A percentile compares a stretch with the other conserved stretches of the same genome.
Conservation (phyloP, 2,113 vertebrate species). For the Passer montanus region DNA sequence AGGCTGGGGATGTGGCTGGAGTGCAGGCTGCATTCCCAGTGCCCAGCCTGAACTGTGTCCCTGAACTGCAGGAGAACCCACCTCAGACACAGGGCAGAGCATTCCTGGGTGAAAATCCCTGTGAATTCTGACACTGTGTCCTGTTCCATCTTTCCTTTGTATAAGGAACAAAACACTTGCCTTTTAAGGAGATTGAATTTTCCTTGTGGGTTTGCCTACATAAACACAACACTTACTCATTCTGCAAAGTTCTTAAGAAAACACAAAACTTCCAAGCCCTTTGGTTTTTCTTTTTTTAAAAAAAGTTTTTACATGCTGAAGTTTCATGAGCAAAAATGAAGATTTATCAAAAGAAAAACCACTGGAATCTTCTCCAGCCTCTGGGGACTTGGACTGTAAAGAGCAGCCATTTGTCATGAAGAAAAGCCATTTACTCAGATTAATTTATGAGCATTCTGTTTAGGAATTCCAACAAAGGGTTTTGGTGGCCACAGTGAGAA, state of each 20-base stretch:
- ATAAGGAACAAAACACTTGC: slow-evolving; percentile 1
- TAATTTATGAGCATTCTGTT: neutral
- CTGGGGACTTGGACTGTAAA: neutral
- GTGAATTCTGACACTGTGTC: neutral
- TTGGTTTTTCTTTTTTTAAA: neutral
- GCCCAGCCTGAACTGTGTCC: neutral
- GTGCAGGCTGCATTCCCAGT: neutral
- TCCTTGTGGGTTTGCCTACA: slow-evolving; percentile 41
- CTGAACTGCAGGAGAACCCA: neutral
- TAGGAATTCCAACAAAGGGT: neutral
- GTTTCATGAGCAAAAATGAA: neutral
- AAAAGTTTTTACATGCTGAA: neutral
- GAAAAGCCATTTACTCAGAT: neutral
- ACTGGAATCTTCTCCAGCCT: neutral
- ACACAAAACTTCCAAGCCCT: neutral
- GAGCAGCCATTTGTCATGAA: neutral
- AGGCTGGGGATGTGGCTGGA: neutral
- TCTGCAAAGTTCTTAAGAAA: slow-evolving; percentile 31
- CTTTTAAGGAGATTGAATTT: slow-evolving; percentile 46
- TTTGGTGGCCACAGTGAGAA: neutral
- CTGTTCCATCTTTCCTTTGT: neutral
- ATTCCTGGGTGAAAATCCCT: neutral
- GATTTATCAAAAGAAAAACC: neutral
- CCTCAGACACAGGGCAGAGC: neutral
- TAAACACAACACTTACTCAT: slow-evolving; percentile 54